Evolutionary conservation across 2,797 vertebrate species (phyloP).

Genomic region (Sciurus carolinensis): DNA sequence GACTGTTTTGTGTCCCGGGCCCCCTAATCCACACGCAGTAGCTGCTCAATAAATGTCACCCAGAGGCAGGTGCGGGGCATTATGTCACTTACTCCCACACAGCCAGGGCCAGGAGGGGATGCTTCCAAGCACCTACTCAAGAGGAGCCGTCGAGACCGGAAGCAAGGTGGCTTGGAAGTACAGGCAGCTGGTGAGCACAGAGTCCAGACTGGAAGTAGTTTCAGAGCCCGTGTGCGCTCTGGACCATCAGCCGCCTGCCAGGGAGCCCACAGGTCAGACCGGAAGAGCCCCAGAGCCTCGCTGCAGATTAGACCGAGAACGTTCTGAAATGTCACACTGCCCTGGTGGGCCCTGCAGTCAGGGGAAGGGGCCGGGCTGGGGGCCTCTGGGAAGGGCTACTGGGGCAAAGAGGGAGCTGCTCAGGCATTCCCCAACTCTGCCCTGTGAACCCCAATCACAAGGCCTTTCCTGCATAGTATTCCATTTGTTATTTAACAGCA

Average conservation of each 20-base stretch:
- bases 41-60: neutral
- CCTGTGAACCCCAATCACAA: neutral
- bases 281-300: no score
- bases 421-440: neutral
- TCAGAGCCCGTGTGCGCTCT: neutral
- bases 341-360: neutral
- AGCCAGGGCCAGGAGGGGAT: neutral
- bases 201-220: neutral
- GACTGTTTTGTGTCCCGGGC: neutral
- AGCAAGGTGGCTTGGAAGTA: neutral
- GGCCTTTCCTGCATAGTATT: neutral
- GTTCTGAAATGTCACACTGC: no score
- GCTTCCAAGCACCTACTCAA: neutral
- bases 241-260: no score
- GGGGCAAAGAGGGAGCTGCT: neutral
- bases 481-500: neutral
- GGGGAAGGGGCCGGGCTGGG: no score
- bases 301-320: no score
- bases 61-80: neutral
- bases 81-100: fast-evolving
- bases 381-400: neutral
- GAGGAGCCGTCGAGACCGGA: neutral
- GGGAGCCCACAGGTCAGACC: no score
- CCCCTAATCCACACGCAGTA: neutral
- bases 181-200: neutral